Base-by-base conservation (phyloP, 2,797 vertebrate species). In the Naso thynnoides region DNA sequence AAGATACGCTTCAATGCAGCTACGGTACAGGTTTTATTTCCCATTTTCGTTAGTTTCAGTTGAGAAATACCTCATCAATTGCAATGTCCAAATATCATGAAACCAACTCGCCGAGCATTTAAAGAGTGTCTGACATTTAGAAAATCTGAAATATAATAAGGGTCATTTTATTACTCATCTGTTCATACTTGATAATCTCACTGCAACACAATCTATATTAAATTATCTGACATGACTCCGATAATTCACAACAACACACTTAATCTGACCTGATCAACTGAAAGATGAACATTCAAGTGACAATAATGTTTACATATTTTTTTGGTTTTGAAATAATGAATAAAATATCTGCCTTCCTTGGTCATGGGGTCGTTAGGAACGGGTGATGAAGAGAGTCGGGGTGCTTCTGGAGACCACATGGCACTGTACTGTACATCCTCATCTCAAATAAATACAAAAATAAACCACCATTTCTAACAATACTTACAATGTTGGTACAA, bases 401-500 rank as follows among this genome's bases (percentile, higher is more conserved):
- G 86, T 79, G 83, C 63, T 84, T 78, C 70, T 73, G 58, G 81
- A 93, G 90, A 91, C 89, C 81, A 91, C 91, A 93, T 96, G 95
- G 94, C 96, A 97, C 93, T 90, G 93, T 94, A 97, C 93, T 90
- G 93, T 94, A 85, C 82, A 82, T 82, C 76, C 78, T 84, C 83
- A 78, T 83, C 80, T 88, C 83, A 92, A 94, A 94, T 94, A 96
- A 97, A 96, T 93, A 96, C 92, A 93, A 94, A 95, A 95, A 95
- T 95, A 93, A 94, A 92, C 92, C 93, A 93, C 96, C 94, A 94
- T 96, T 96, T 95, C 95, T 95, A 96, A 94, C 93, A 94, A 95
- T 96, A 95, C 93, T 95, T 96, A 96, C 91, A 95, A 95, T 93
- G 91, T 94, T 94, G 94, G 95, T 96, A 97, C 94, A 97, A 97